A percentile compares a stretch with the other conserved stretches of the same genome.
Conservation (phyloP, 2,888 invertebrate species). For the Aleiodes testaceus region DNA sequence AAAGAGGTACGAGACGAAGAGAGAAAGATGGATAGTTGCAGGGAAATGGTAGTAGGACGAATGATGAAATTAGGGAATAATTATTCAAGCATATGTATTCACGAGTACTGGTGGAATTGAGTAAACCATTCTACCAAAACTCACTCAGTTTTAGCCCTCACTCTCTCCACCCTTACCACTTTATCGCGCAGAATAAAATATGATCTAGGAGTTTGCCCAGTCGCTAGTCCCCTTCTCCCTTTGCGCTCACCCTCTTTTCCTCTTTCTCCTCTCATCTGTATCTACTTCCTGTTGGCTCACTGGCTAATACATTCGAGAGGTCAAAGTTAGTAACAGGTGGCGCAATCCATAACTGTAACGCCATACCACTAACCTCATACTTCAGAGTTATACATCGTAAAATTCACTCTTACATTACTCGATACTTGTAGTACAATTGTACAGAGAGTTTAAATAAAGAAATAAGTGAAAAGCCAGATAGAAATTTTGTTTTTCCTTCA, state of each 20-base stretch:
- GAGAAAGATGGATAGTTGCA: not conserved
- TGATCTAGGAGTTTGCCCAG: slow-evolving; percentile 64
- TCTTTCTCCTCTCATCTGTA: slow-evolving; percentile 29
- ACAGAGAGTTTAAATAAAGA: slow-evolving; percentile 5
- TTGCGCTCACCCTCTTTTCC: too few relatives aligned
- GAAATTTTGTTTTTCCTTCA: slow-evolving; percentile 44
- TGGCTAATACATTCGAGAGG: slow-evolving; percentile 67
- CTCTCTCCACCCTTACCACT: too few relatives aligned
- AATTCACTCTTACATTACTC: slow-evolving; percentile 11
- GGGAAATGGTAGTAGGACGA: slow-evolving; percentile 53
- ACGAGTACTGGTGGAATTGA: slow-evolving; percentile 35
- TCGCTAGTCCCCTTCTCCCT: slow-evolving; percentile 46
- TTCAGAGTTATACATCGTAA: slow-evolving; percentile 12
- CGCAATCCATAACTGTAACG: slow-evolving; percentile 65
- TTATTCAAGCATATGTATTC: slow-evolving; percentile 64
- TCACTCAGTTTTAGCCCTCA: not conserved
- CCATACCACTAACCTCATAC: slow-evolving; percentile 6
- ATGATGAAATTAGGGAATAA: slow-evolving; percentile 66
- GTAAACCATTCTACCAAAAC: slow-evolving; percentile 3
- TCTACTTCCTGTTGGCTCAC: slow-evolving; percentile 35
- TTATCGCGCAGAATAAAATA: slow-evolving; percentile 62
- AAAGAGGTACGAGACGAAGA: not conserved
- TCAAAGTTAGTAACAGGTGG: slow-evolving; percentile 71
- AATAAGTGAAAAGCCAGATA: not conserved
- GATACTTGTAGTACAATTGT: not conserved